Percentiles rank a stretch among this genome's conserved stretches.
Conservation (phyloP, 2,113 vertebrate species). For the Morone saxatilis region DNA sequence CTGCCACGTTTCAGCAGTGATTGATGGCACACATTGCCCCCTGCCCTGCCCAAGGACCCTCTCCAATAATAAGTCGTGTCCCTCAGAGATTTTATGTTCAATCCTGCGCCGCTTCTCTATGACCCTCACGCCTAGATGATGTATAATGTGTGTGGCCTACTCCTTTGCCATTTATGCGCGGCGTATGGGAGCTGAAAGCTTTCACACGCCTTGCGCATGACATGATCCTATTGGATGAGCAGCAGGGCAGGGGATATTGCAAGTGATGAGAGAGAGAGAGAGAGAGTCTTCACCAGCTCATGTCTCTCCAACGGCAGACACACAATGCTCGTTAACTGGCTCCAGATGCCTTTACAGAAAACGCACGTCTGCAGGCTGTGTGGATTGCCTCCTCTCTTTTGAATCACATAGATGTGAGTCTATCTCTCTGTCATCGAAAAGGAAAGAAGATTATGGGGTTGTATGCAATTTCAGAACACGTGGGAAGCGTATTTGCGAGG, state of each 20-base stretch:
- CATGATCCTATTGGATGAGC: constrained; percentile 72
- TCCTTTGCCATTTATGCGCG: constrained; percentile 31
- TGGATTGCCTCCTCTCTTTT: neutral
- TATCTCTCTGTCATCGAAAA: neutral
- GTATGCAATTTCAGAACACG: constrained; percentile 53
- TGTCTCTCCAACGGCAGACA: constrained; percentile 54
- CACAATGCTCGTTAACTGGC: constrained; percentile 59
- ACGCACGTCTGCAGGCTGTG: constrained; percentile 25
- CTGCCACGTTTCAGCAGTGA: constrained; percentile 32
- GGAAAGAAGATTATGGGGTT: constrained; percentile 40
- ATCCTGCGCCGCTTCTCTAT: constrained; percentile 24
- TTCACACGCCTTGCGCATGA: constrained; percentile 60
- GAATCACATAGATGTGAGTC: neutral
- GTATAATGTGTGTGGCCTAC: constrained; percentile 15
- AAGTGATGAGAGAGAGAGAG: constrained; percentile 17
- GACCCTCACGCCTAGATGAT: constrained; percentile 44
- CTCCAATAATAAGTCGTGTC: constrained; percentile 27
- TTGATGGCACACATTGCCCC: constrained; percentile 37
- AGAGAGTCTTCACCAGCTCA: constrained; percentile 17
- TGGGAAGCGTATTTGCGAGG: constrained; percentile 63
- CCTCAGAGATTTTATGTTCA: constrained; percentile 39
- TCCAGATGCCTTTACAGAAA: constrained; percentile 74
- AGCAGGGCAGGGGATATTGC: constrained; percentile 29
- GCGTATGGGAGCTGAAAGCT: constrained; percentile 44
- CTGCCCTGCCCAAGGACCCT: constrained; percentile 40